phyloP scores from a whole-genome alignment of 2,797 vertebrate species.

The Squalus acanthias region DNA sequence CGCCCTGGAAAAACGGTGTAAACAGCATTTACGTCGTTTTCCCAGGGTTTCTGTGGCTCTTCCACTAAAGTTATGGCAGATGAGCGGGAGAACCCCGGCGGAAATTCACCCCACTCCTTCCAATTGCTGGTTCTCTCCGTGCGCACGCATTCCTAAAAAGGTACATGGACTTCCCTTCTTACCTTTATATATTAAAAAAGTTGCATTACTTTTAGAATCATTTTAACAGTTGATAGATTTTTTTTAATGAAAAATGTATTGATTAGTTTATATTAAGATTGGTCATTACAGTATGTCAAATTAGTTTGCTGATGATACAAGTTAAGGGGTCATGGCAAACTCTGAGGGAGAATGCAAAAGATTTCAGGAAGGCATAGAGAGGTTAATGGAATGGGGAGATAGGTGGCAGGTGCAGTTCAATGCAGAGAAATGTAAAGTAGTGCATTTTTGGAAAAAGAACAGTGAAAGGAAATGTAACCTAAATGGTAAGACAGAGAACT shows the following conservation, averaged over 20 bases:
- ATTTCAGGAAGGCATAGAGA: background rate
- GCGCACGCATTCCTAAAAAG: too few species aligned
- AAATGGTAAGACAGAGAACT: background rate
- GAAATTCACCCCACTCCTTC: background rate
- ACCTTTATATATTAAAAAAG: background rate
- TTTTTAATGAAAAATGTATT: background rate
- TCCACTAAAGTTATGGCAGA: background rate
- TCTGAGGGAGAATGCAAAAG: background rate
- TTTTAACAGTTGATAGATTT: background rate
- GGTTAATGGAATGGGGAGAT: background rate
- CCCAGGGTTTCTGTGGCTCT: background rate
- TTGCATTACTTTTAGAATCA: background rate
- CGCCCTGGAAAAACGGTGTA: too few species aligned
- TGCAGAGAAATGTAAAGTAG: background rate
- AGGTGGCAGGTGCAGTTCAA: background rate
- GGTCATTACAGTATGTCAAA: background rate
- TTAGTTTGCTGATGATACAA: background rate
- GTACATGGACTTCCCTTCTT: background rate
- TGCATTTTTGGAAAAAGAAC: background rate
- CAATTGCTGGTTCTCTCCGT: background rate
- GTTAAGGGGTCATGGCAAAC: background rate
- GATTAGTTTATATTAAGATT: background rate
- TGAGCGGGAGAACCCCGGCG: too few species aligned
- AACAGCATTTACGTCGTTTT: background rate
- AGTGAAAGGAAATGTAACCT: background rate